Base-by-base conservation (phyloP, 2,113 vertebrate species). In the Austrofundulus limnaeus region DNA sequence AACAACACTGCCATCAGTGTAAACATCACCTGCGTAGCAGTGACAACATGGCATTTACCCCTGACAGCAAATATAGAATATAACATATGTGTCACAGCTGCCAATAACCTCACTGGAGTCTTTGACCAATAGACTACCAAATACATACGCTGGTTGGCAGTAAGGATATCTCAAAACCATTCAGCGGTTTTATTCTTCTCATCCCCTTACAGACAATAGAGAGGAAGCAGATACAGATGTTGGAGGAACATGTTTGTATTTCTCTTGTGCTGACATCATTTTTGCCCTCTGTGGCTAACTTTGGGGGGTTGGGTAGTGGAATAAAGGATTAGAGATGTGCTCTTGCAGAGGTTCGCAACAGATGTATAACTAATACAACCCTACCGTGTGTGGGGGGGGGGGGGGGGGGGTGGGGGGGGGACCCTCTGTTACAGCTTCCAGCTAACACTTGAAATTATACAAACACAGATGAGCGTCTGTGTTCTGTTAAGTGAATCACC, bases 191-290 rank as follows among this genome's bases (percentile, higher is more conserved):
- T 34, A 50, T 69, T 71, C 43, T 46, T 70, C 39, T 17, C 15
- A 11, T n/a, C 59, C 17, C 49, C 19, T 37, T 14, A 12, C 21
- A 55, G 34, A 56, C 57, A 72, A 58, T 64, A 28, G 54, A 61
- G 45, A 63, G 70, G 65, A 84, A 73, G 62, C 53, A 37, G 19
- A 54, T 61, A 16, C 19, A 55, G 43, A 46, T 57, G 52, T 23
- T 4, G 60, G 59, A 75, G 59, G 59, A 71, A 64, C 70, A 56
- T 81, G 74, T 75, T 66, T 81, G 58, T 65, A 34, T 66, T 67
- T 52, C 64, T 53, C 31, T 37, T 23, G n/a, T 60, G 80, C 86
- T 85, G 79, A 19, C 71, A 86, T 86, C 76, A 77, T 23, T 9
- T 71, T 48, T 70, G 34, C n/a, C 53, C 47, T 58, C 74, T 54